Evolutionary conservation across 2,797 vertebrate genomes (phyloP), one percentile per base, ranked within the genome.

Genomic region (Eulemur mongoz): DNA sequence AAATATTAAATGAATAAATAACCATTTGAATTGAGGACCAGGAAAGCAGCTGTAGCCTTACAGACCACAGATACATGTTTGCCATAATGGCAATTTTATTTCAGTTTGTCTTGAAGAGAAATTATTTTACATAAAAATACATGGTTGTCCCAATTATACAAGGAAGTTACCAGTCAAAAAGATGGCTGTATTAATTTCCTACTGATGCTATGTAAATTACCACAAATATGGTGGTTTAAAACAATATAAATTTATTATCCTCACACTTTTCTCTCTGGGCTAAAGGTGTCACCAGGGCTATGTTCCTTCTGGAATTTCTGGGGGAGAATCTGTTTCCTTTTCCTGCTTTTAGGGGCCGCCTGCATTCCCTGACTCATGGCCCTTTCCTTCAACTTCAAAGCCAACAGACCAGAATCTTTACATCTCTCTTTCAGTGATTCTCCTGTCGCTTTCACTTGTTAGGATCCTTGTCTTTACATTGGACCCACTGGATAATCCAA

Each of bases 51-150:
- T 67, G 69, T 82, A 50, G 23, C 9, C 5, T 97, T 65, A 54
- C 2, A 50, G 76, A 45, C 59, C 61, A 92, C n/a, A 73, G 35
- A 81, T 40, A 35, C 17, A 12, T 84, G 48, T 95, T 91, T 92
- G 32, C 35, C 67, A 45, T 50, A 84, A 94, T 88, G 57, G 17
- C 15, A 76, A 84, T 27, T 94, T 95, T 89, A 76, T 84, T 92
- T 61, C 50, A 73, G 69, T 95, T 78, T 70, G 27, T 48, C n/a
- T 40, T 84, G 65, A 91, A 94, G 45, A 95, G 54, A 91, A 89
- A 73, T 83, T 54, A 9, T 90, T 82, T 79, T 32, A 92, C 95
- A 65, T 96, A 93, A 96, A 80, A 93, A 72, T 38, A 85, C 7
- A 1, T 85, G 27, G 10, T 78, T 86, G 30, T 14, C 40, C 13